phyloP scores from a whole-genome alignment of 2,888 invertebrate genomes.

The Megalurothrips usitatus region DNA sequence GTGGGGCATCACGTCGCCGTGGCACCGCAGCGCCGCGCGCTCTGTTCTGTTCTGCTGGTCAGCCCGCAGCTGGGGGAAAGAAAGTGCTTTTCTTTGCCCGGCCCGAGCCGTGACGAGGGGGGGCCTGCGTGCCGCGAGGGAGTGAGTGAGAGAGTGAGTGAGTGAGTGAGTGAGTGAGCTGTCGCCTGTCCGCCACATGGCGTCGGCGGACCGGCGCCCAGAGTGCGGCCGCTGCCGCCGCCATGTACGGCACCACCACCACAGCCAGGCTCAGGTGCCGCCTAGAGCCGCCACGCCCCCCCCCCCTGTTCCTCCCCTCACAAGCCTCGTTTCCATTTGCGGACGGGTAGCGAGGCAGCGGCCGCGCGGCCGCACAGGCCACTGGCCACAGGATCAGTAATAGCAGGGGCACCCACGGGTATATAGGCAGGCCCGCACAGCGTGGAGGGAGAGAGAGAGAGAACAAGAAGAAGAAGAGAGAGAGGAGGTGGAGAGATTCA shows the following conservation, averaged over 20 bases:
- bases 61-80: not conserved
- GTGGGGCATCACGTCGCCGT: no score
- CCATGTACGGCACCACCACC: constrained; percentile 1
- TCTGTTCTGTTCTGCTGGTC: not conserved
- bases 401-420: no score
- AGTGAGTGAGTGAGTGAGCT: no score
- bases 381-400: not conserved
- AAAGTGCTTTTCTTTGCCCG: not conserved
- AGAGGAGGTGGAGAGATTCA: not conserved
- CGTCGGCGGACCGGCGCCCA: not conserved
- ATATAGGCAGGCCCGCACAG: no score
- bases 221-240: not conserved
- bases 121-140: not conserved
- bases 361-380: not conserved
- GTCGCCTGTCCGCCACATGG: not conserved
- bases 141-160: no score
- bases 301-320: no score
- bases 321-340: not conserved
- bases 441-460: no score
- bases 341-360: not conserved
- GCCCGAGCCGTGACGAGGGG: not conserved
- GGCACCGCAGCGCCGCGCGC: not conserved
- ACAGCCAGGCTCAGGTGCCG: no score
- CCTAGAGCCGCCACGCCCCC: not conserved
- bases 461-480: not conserved